Conservation (phyloP, 2,113 vertebrate species). For the Neodontobutis hainanensis region DNA sequence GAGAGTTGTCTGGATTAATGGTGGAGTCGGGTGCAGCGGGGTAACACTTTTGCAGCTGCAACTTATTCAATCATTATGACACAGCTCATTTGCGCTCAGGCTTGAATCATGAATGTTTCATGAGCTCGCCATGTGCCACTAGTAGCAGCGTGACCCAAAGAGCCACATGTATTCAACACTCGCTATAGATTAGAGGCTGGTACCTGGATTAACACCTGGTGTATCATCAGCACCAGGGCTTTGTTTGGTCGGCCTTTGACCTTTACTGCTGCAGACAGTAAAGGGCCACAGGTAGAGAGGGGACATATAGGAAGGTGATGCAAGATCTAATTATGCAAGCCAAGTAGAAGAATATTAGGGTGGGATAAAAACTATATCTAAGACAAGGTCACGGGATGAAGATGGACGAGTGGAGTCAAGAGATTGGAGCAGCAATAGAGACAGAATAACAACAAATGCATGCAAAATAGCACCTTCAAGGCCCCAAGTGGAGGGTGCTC, state of each 20-base stretch:
- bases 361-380: conserved; percentile 8
- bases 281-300: conserved; percentile 31
- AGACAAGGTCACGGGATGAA: conserved; percentile 35
- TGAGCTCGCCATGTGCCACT: conserved; percentile 45
- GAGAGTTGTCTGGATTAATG: conserved; percentile 42
- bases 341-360: conserved; percentile 43
- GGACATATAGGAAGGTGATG: conserved; percentile 25
- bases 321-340: conserved; percentile 42
- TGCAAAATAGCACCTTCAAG: conserved; percentile 62
- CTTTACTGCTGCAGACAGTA: conserved; percentile 25
- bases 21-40: conserved; percentile 21
- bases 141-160: conserved; percentile 32
- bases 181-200: conserved; percentile 11
- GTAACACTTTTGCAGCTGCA: conserved; percentile 40
- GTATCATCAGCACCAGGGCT: conserved; percentile 21
- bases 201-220: conserved; percentile 22
- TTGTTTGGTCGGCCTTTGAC: conserved; percentile 22
- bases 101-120: conserved; percentile 68
- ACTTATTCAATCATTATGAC: conserved; percentile 66
- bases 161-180: conserved; percentile 35
- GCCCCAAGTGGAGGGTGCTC: conserved; percentile 42
- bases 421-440: conserved; percentile 28
- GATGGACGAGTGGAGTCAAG: conserved; percentile 20
- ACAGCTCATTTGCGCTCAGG: conserved; percentile 42
- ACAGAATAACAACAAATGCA: conserved; percentile 53